phyloP scores from a whole-genome alignment of 2,888 invertebrate genomes.

The Brachycybe producta region DNA sequence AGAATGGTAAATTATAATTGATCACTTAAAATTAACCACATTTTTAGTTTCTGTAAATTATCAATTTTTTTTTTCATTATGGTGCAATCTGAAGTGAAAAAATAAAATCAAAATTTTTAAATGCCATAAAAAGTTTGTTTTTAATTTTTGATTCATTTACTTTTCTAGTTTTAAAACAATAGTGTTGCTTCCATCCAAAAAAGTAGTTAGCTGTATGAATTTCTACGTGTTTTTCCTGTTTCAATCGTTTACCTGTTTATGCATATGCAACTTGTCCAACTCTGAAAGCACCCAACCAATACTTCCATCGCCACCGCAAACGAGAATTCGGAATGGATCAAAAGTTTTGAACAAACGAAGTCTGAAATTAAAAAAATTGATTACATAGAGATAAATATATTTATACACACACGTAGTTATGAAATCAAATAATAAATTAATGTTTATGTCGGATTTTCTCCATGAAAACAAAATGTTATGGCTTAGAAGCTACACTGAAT shows the following conservation, averaged over 20 bases:
- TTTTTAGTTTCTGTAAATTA: neutral
- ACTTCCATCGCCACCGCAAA: constrained; percentile 95
- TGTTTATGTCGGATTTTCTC: no score
- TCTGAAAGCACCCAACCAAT: constrained; percentile 96
- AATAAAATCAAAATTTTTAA: neutral
- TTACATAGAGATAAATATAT: neutral
- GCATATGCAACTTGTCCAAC: constrained; percentile 83
- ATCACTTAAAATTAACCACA: no score
- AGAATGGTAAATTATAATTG: no score
- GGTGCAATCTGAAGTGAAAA: no score
- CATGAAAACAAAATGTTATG: no score
- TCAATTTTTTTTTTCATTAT: constrained; percentile 14
- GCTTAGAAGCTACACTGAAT: no score
- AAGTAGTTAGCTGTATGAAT: no score
- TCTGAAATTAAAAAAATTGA: constrained; percentile 39
- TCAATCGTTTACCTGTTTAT: constrained; percentile 57
- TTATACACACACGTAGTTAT: neutral
- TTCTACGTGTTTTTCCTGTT: no score
- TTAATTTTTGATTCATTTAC: no score
- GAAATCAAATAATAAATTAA: neutral
- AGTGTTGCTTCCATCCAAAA: neutral
- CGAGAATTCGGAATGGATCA: constrained; percentile 86
- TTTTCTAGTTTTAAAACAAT: no score
- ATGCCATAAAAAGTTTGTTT: no score
- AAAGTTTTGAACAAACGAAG: constrained; percentile 84